phyloP scores from a whole-genome alignment of 2,113 vertebrate species.

The Tupaia chinensis region DNA sequence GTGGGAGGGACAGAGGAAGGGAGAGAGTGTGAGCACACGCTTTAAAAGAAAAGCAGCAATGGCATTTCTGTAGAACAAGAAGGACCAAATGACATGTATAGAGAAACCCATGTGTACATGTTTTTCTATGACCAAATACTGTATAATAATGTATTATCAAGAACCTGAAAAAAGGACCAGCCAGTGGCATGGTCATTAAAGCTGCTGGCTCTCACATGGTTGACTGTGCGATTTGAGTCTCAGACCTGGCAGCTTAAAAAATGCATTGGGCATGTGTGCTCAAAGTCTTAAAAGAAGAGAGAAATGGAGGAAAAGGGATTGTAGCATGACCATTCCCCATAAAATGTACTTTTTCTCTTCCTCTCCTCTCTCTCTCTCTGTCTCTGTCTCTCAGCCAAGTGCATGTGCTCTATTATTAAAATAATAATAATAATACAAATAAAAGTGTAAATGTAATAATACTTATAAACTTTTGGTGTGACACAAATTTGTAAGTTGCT shows the following conservation, averaged over 20 bases:
- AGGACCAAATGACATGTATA: background rate
- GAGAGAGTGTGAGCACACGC: background rate
- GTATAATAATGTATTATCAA: background rate
- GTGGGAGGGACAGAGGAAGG: background rate
- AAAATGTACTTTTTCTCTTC: no score
- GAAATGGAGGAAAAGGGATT: no score
- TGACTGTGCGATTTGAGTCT: no score
- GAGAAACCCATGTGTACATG: background rate
- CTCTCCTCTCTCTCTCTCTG: no score
- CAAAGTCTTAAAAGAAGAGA: no score
- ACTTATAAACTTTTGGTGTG: background rate
- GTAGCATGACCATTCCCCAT: no score
- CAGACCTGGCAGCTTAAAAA: no score
- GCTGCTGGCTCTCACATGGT: no score
- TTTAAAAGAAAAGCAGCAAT: background rate
- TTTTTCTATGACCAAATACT: background rate
- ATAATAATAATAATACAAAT: background rate
- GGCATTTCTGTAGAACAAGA: background rate
- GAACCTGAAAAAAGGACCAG: background rate
- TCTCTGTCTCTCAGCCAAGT: no score
- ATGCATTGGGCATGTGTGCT: no score
- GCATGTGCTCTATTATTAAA: no score
- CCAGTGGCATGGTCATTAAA: no score
- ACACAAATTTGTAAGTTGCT: background rate
- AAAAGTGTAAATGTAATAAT: background rate